A percentile compares a stretch with the other conserved stretches of the same genome.
These are phyloP conservation scores for Edolisoma coerulescens DNA, from an alignment of 2,113 vertebrate genomes.

Conservation along the genomic window DNA sequence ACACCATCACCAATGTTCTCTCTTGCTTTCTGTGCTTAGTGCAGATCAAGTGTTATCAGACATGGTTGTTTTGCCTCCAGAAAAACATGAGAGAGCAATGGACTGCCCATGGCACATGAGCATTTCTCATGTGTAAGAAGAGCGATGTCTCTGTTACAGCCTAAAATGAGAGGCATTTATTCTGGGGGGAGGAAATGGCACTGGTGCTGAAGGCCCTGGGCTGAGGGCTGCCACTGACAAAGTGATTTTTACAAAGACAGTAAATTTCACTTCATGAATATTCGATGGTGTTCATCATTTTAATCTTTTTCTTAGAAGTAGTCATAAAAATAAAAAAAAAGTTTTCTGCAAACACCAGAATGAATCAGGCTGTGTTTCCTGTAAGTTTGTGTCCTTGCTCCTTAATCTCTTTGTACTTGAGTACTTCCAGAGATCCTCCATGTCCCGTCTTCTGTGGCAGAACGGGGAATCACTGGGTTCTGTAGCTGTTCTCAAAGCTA, in stretches of 20 bases:
- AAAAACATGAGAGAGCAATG: neutral
- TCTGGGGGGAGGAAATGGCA: neutral
- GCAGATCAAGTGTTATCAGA: neutral
- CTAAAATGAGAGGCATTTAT: neutral
- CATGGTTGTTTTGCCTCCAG: neutral
- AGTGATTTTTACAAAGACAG: neutral
- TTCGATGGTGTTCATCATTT: neutral
- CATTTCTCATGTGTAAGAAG: neutral
- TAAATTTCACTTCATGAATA: neutral
- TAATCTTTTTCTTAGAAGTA: neutral
- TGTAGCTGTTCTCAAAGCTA: neutral
- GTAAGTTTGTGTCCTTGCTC: neutral
- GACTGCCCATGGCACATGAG: neutral
- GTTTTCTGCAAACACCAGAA: neutral
- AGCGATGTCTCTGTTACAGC: neutral
- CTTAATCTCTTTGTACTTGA: neutral
- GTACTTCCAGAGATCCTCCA: neutral
- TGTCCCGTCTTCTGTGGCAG: neutral
- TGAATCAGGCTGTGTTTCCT: fast-evolving
- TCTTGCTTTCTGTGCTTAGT: neutral
- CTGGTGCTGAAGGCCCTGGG: neutral
- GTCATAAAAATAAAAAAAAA: neutral
- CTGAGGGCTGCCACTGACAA: neutral
- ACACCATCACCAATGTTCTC: neutral
- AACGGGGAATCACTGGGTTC: neutral